Evolutionary conservation across 1,140 invertebrate genomes (phyloP).

Genomic region (Hetaerina americana): DNA sequence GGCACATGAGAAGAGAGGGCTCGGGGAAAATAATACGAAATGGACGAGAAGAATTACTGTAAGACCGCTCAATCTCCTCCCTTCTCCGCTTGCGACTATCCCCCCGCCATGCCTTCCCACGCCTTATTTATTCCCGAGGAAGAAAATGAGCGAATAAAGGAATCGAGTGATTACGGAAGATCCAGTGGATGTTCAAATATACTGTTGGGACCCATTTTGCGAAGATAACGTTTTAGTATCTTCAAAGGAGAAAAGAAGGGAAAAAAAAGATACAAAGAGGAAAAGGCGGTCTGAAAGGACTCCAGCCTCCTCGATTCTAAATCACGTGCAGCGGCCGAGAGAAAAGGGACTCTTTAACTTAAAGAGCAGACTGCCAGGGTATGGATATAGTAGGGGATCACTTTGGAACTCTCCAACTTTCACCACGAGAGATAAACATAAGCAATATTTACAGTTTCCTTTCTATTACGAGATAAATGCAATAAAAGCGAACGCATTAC

Average conservation of each 20-base stretch:
- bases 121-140: not conserved
- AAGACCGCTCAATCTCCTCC: too few species aligned
- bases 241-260: not conserved
- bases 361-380: not conserved
- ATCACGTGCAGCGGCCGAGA: not conserved
- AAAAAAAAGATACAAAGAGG: too few species aligned
- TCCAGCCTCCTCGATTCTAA: not conserved
- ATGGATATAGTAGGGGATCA: not conserved
- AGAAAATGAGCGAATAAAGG: not conserved
- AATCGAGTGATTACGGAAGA: not conserved
- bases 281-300: too few species aligned
- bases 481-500: too few species aligned
- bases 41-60: too few species aligned
- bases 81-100: too few species aligned
- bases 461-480: too few species aligned
- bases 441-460: not conserved
- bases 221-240: not conserved
- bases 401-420: not conserved
- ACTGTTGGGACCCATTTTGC: not conserved
- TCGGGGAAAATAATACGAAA: too few species aligned
- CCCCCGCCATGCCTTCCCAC: not conserved
- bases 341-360: not conserved
- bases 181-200: not conserved
- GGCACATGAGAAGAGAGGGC: not conserved
- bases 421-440: not conserved